Base-by-base conservation (phyloP, 2,797 vertebrate species). In the Phrynocephalus vlangalii region DNA sequence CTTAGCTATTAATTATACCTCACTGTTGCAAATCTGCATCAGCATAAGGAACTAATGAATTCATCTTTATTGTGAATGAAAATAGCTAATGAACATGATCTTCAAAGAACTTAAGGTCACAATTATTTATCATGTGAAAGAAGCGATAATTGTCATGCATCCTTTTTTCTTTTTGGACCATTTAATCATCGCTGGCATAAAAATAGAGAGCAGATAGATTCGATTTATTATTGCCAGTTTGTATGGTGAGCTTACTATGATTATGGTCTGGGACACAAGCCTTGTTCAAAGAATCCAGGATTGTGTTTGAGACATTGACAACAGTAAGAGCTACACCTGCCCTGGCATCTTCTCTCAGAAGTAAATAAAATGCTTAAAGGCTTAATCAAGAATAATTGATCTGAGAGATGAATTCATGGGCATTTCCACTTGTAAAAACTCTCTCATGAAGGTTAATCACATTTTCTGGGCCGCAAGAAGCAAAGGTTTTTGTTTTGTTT, bases 1-100 rank as follows among this genome's bases (percentile, higher is more conserved):
- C 94, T 94, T 93, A 94, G 91, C 85, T 93, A 89, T 94, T 95
- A 94, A 95, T 95, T 93, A 85, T 84, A 92, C 87, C 79, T 87
- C 94, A 93, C 77, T 94, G 52, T 91, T 93, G 92, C 83, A 90
- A 95, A 93, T 94, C 78, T 81, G 81, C 90, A 94, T 92, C 91
- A 89, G 70, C 70, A 92, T 89, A 88, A 93, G 87, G 94, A 93
- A 83, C 85, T 91, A 93, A 94, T 91, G 73, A 95, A 93, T 91
- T 95, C 56, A 90, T 85, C 73, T 8, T 28, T 92, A 83, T 84
- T 80, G 83, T 9, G 28, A 92, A 93, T 81, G 79, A 94, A 93
- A 94, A 94, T 94, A 30, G 92, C 83, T 92, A 90, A 92, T 90
- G 86, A 91, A 79, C 85, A 76, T 67, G 5, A 13, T 79, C 71